Evolutionary conservation across 1,140 invertebrate genomes (phyloP), one percentile per base, ranked within the genome.

Genomic region (Mercenaria mercenaria): DNA sequence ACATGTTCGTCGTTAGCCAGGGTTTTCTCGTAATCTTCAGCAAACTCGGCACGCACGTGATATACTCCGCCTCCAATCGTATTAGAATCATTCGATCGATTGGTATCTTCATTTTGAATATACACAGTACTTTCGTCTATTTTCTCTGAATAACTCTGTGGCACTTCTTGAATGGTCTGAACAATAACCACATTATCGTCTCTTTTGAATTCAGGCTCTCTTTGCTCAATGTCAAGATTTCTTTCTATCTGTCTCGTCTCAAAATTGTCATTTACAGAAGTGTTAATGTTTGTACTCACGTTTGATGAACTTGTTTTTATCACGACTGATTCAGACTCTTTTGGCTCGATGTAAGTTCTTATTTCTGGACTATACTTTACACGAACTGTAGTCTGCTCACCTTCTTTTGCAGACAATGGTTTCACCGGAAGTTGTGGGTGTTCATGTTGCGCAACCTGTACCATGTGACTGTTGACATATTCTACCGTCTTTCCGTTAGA

Each of bases 41-140:
- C 23, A 67, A 18, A 50, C 69, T 47, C 81, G 18, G 79, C 79
- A 39, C 50, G 43, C 4, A 83, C 81, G 39, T 83, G 47, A 83
- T 83, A 69, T 0, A 83, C 61, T 13, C 18, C n/a, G 11, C n/a
- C 26, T 10, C 41, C 80, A n/a, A 13, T 52, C 8, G 2, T 56
- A 6, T 29, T 32, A 29, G 26, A 10, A 0, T 52, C 26, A 64
- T 29, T 47, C n/a, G 0, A n/a, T 18, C 47, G n/a, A 15, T 20
- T 20, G 1, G 39, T 18, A 8, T 29, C 18, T 23, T 32, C 26
- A 32, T 34, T 43, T 69, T 69, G 18, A 41, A 69, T 43, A 47
- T 69, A 34, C 11, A 50, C 29, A 13, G 18, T 15, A 37, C 64
- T 20, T 41, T 59, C 34, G 4, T 34, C 69, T 26, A 20, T 43